phyloP scores from a whole-genome alignment of 2,797 vertebrate species.

The Acrossocheilus wenchowensis region DNA sequence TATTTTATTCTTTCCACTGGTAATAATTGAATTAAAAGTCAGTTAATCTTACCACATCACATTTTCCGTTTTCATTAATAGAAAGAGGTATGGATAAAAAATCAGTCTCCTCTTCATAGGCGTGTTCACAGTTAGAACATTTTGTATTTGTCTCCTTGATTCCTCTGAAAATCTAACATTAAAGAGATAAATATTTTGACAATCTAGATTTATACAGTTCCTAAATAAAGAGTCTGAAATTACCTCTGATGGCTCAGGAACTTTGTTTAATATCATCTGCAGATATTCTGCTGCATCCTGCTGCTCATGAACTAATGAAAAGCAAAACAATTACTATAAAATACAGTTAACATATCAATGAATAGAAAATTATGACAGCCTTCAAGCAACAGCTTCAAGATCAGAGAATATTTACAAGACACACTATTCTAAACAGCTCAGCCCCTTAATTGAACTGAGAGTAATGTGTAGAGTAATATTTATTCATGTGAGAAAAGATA shows the following conservation, averaged over 20 bases:
- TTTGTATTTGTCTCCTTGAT: background rate
- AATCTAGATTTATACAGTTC: background rate
- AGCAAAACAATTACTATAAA: background rate
- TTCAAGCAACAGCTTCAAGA: background rate
- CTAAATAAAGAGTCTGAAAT: background rate
- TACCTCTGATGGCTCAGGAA: background rate
- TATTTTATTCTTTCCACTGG: background rate
- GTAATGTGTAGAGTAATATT: too few relatives aligned
- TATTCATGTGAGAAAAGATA: too few relatives aligned
- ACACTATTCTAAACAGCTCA: background rate
- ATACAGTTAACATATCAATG: background rate
- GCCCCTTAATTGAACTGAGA: too few relatives aligned
- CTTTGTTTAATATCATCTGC: conserved; percentile 5
- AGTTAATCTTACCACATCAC: conserved; percentile 6
- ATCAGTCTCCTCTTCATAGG: background rate
- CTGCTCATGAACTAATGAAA: background rate
- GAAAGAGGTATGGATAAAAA: background rate
- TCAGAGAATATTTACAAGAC: background rate
- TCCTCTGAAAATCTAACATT: background rate
- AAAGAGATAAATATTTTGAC: background rate
- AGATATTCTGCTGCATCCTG: conserved; percentile 7
- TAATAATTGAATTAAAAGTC: background rate
- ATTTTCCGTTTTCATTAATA: too few relatives aligned
- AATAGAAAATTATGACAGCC: background rate
- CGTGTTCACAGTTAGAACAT: rapidly evolving